These are phyloP conservation scores for Lasioglossum oenotherae DNA, from an alignment of 2,888 invertebrate species.

Conservation along the genomic window DNA sequence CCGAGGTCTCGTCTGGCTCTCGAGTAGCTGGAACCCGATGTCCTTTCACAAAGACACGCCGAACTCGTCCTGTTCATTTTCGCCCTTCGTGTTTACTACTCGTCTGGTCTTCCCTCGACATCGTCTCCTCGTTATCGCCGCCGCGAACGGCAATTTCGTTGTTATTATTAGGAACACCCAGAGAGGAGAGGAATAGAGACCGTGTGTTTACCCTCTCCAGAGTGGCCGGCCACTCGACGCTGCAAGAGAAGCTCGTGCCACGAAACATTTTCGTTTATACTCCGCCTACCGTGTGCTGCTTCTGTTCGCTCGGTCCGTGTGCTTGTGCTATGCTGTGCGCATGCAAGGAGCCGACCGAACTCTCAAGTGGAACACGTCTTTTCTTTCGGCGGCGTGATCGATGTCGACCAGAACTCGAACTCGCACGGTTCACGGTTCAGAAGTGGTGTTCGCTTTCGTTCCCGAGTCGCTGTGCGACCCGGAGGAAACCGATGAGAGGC, in stretches of 20 bases:
- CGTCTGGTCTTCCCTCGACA: conserved; percentile 56
- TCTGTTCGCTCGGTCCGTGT: neutral
- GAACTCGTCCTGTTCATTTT: conserved; percentile 15
- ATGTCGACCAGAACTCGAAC: conserved; percentile 41
- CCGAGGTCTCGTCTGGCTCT: conserved; percentile 30
- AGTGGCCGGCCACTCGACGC: conserved; percentile 51
- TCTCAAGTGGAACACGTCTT: neutral
- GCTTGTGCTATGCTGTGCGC: neutral
- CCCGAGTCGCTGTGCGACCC: neutral
- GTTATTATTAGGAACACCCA: conserved; percentile 67
- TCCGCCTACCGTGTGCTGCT: conserved; percentile 17
- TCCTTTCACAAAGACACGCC: conserved; percentile 51
- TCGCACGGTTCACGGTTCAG: neutral
- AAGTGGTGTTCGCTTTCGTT: neutral
- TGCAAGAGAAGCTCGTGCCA: conserved; percentile 67
- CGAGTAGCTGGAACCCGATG: conserved; percentile 50
- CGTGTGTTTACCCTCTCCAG: conserved; percentile 61
- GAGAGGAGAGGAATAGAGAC: conserved; percentile 24
- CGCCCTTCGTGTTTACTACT: conserved; percentile 43
- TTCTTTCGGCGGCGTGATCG: conserved; percentile 34
- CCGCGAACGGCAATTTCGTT: conserved; percentile 66
- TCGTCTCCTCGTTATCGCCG: conserved; percentile 72
- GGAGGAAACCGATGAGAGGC: neutral
- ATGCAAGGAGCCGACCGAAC: neutral
- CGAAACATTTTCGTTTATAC: conserved; percentile 47